Base-by-base conservation (phyloP, 2,797 vertebrate species). In the Bufotes viridis region DNA sequence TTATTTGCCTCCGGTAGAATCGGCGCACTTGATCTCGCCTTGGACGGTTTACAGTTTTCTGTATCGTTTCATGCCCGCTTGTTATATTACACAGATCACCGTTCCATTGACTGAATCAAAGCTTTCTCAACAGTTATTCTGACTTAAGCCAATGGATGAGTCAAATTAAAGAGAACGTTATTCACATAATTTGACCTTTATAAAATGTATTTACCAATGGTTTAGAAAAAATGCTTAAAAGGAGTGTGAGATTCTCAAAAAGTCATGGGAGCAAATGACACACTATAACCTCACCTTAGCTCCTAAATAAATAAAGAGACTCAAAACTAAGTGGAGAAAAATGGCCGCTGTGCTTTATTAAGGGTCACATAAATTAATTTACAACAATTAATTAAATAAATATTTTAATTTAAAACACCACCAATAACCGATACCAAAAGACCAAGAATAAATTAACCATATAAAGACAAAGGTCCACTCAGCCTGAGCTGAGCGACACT, bases 121-220 rank as follows among this genome's bases (percentile, higher is more conserved):
- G 87, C 55, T 80, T 85, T 81, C 29, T 29, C 63, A 60, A 12
- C 82, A n/a, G 65, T 85, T 75, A 81, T 42, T 42, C 42, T 85
- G 74, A 74, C 87, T 84, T 81, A 70, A 88, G 67, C 82, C 57
- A 85, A 80, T 81, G 57, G 67, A 74, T 75, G 82, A 88, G 76
- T 88, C 82, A 85, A 81, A 85, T 84, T 70, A 80, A 70, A 84
- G 65, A 80, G 75, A n/a, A 88, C 74, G 81, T 85, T 61, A 81
- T 85, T 80, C 12, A 24, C 67, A 79, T 42, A 24, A 57, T 80
- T 85, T 88, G 63, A 81, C 57, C 78, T 81, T 85, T 81, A 3
- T 17, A 85, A 81, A 81, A 63, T 53, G 82, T 53, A 67, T 74
- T 79, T 82, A 20, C 49, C 69, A 74, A 42, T 49, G 70, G 29